Base-by-base conservation (phyloP, 1,140 invertebrate genomes). In the Ostrea denselamellosa region DNA sequence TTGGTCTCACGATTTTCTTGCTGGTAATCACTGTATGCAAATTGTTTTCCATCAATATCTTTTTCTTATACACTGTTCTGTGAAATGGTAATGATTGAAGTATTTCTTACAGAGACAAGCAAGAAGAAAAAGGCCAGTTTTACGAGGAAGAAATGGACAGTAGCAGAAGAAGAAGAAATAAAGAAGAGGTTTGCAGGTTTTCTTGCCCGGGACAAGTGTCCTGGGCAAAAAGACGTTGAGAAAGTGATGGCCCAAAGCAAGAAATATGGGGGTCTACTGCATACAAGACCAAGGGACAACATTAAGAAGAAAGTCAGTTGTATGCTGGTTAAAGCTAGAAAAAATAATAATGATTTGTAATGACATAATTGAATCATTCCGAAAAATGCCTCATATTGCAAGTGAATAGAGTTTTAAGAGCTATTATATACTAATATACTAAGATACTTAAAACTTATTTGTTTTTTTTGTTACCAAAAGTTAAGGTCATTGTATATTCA, bases 111-210 rank as follows among this genome's bases (percentile, higher is more conserved):
- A 68, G 65, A 68, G 65, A 22, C 65, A 68, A 25, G n/a, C 17
- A 68, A 68, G 65, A 68, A 25, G 65, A 68, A 68, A 68, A 68
- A 68, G 65, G n/a, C 0, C n/a, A 68, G 65, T 68, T 25, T 68
- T 19, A 58, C 53, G 12, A 56, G 84, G 34, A 56, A 62, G 54
- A 85, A 58, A 44, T 85, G 84, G 84, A 58, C 54, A 85, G n/a
- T 10, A 58, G 84, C 25, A 54, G 84, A 85, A 62, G 22, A 85
- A 28, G 54, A 65, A 25, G 84, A 85, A 85, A 28, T 85, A 25
- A 53, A 84, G 25, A 56, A 52, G n/a, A 53, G 52, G 9, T 84
- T 84, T 56, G 22, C 22, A 25, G 54, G 51, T 54, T 54, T 54
- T 19, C 56, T 52, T 25, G 54, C 22, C 10, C 14, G 10, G 3